Base-by-base conservation (phyloP, 2,797 vertebrate genomes). In the Manis javanica region DNA sequence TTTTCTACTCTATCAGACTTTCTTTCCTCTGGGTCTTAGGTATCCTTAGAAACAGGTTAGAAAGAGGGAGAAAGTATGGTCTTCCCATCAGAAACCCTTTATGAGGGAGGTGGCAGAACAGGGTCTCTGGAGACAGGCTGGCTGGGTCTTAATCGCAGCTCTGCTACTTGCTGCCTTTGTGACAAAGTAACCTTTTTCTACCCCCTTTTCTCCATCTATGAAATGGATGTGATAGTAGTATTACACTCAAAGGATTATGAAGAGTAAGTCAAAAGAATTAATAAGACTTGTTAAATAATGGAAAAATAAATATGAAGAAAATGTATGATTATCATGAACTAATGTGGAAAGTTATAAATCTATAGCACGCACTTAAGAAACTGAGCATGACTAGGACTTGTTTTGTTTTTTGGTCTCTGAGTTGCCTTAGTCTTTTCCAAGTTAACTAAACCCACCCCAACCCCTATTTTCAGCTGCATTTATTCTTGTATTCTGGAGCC, bases 201-300 rank as follows among this genome's bases (percentile, higher is more conserved):
- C n/a, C 18, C 57, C 59, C 1, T 11, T 12, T 77, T 84, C 14
- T 49, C 26, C 34, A 26, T 59, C 75, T 85, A 37, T 0, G 1
- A 92, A 87, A 24, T 96, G 53, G 42, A 31, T 10, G 0, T 46
- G 39, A n/a, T 63, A 68, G 16, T 68, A 68, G 46, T 55, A 42
- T 8, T 91, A 31, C 11, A 71, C 37, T 85, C 68, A 78, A 37
- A 95, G 82, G 61, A 72, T 68, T 81, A 18, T 55, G 31, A 94
- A 46, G 61, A 92, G 8, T 68, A 57, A 87, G 37, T 77, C 5
- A 90, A 87, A 96, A 84, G 78, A 64, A 71, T 66, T 89, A 29
- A 19, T 64, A 63, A 84, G 3, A 10, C 39, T 83, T 83, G 21
- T 68, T 84, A 87, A 95, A 61, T 66, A 94, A 77, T 53, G 69